phyloP scores from a whole-genome alignment of 2,113 vertebrate genomes.

The Pundamilia nyererei region DNA sequence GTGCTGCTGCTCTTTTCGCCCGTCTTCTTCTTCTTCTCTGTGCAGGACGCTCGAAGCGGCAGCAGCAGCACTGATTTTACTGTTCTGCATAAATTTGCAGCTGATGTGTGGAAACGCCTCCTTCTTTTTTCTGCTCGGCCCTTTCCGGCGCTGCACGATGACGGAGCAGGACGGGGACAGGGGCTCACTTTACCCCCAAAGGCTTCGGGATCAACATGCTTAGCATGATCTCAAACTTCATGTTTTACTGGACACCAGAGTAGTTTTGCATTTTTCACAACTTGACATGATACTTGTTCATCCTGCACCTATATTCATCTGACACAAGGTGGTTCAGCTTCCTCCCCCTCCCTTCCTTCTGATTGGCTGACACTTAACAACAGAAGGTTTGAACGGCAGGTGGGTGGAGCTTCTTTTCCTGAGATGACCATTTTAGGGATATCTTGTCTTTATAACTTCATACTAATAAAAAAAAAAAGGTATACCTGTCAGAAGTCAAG shows the following conservation, averaged over 20 bases:
- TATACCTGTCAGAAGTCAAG: neutral
- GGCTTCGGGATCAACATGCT: neutral
- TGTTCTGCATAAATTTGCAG: slow-evolving; percentile 57
- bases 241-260: accelerated
- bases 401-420: neutral
- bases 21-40: neutral
- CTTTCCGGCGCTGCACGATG: slow-evolving; percentile 61
- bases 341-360: neutral
- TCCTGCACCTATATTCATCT: neutral
- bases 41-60: neutral
- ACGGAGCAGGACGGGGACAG: slow-evolving; percentile 9
- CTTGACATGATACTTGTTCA: neutral
- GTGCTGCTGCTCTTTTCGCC: neutral
- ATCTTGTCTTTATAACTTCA: accelerated
- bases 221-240: neutral
- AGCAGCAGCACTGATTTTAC: neutral
- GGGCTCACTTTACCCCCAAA: neutral
- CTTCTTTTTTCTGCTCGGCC: slow-evolving; percentile 17
- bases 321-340: neutral
- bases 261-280: neutral
- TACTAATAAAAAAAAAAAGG: neutral
- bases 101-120: slow-evolving; percentile 60
- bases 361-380: neutral
- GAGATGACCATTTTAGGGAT: neutral
- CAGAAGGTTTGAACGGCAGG: accelerated